Percentiles rank a stretch among this genome's conserved stretches.
phyloP scores from a whole-genome alignment of 2,113 vertebrate genomes.

The Pseudorasbora parva region DNA sequence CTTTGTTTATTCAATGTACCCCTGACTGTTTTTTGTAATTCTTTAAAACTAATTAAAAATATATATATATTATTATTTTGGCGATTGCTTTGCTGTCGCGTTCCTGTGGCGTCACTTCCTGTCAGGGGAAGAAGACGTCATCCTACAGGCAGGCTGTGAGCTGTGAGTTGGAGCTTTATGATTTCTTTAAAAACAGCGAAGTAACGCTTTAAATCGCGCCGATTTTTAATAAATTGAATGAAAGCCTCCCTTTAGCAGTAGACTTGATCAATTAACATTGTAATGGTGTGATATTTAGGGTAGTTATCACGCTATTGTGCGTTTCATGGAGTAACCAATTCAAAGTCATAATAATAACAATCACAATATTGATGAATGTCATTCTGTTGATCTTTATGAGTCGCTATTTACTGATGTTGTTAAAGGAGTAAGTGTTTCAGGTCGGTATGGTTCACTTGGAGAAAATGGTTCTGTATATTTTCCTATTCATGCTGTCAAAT shows the following conservation, averaged over 20 bases:
- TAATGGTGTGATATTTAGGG: neutral
- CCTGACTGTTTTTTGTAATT: too few relatives aligned
- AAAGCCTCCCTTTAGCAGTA: constrained; percentile 28
- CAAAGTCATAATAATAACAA: neutral
- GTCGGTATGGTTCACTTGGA: too few relatives aligned
- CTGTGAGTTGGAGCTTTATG: constrained; percentile 74
- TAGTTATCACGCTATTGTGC: neutral
- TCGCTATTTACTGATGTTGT: neutral
- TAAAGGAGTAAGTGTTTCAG: neutral
- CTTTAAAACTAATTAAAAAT: too few relatives aligned
- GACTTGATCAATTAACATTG: neutral
- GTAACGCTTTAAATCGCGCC: neutral
- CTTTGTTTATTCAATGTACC: too few relatives aligned
- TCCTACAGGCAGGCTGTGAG: constrained; percentile 69
- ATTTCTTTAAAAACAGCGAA: constrained; percentile 37
- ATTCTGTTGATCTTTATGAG: neutral
- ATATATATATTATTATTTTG: neutral
- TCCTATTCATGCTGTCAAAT: neutral
- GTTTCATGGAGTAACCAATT: neutral
- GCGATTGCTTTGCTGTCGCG: constrained; percentile 47
- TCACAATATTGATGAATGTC: neutral
- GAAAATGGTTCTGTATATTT: neutral
- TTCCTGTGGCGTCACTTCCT: constrained; percentile 60
- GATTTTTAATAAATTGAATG: constrained; percentile 54
- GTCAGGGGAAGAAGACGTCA: constrained; percentile 74